Conservation (phyloP, 2,113 vertebrate species). For the Echinops telfairi region DNA sequence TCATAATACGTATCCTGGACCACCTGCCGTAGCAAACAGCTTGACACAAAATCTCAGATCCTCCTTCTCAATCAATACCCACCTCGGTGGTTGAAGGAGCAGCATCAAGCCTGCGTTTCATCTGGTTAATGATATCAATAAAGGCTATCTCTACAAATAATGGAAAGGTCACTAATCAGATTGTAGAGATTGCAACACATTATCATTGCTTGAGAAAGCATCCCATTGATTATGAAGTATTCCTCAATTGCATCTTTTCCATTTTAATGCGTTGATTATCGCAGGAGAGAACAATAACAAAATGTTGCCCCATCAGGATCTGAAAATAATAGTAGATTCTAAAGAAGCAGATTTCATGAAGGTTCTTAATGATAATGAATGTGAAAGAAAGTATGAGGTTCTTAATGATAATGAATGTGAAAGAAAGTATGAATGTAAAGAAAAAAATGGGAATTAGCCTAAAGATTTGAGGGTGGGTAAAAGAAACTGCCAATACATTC, state of each 20-base stretch:
- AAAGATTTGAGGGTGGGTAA: not conserved
- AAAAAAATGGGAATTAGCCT: not conserved
- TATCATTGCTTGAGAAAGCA: not conserved
- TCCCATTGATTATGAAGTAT: slow-evolving; percentile 30
- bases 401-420: not conserved
- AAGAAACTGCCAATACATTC: not conserved
- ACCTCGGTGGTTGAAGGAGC: slow-evolving; percentile 17
- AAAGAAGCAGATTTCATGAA: not conserved
- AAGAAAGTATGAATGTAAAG: not conserved
- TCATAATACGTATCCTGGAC: not conserved
- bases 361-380: not conserved
- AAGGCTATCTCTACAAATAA: slow-evolving; percentile 61
- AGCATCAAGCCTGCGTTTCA: slow-evolving; percentile 15
- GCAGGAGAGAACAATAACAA: not conserved
- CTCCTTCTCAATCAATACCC: slow-evolving; percentile 59
- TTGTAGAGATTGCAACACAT: slow-evolving; percentile 22
- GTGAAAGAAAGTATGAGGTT: slow-evolving; percentile 2
- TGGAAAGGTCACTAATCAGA: slow-evolving; percentile 69
- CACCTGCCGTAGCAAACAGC: slow-evolving; percentile 23
- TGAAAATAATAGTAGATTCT: not conserved
- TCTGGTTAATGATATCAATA: slow-evolving; percentile 62
- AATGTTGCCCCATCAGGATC: not conserved
- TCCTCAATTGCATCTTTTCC: not conserved
- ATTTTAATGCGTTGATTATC: not conserved
- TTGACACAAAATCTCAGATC: slow-evolving; percentile 55